Conservation (phyloP, 2,888 invertebrate species). For the Tenthredo mesomela region DNA sequence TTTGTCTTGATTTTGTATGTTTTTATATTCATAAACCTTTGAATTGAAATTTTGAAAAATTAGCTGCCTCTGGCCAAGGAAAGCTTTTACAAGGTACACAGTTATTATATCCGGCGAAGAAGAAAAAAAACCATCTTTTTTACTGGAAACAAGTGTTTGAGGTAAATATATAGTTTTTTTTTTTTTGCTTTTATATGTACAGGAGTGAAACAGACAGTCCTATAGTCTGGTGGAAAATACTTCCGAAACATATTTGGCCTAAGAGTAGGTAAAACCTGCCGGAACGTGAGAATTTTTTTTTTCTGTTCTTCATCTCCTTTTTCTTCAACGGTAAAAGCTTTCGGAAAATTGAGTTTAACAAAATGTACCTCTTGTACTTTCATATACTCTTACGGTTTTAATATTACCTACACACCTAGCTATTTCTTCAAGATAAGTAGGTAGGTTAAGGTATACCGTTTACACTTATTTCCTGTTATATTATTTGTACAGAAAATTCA, state of each 20-base stretch:
- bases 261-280: not conserved
- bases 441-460: not conserved
- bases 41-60: constrained; percentile 2
- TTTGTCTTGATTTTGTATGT: not conserved
- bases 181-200: not conserved
- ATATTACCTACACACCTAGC: not conserved
- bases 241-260: not conserved
- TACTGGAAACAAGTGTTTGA: not conserved
- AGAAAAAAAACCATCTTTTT: not conserved
- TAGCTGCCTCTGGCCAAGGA: not conserved
- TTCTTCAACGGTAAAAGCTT: constrained; percentile 24
- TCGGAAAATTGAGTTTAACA: constrained; percentile 17
- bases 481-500: not conserved
- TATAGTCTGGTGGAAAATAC: not conserved
- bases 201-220: not conserved
- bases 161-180: not conserved
- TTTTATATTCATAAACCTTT: not conserved
- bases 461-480: not conserved
- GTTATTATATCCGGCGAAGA: not conserved
- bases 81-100: not conserved
- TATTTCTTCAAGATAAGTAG: not conserved
- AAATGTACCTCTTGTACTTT: not conserved
- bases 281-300: not conserved
- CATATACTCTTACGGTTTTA: constrained; percentile 4
- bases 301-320: not conserved